Evolutionary conservation across 2,113 vertebrate genomes (phyloP), one percentile per base, ranked within the genome.

Genomic region (Aegotheles bennettii): DNA sequence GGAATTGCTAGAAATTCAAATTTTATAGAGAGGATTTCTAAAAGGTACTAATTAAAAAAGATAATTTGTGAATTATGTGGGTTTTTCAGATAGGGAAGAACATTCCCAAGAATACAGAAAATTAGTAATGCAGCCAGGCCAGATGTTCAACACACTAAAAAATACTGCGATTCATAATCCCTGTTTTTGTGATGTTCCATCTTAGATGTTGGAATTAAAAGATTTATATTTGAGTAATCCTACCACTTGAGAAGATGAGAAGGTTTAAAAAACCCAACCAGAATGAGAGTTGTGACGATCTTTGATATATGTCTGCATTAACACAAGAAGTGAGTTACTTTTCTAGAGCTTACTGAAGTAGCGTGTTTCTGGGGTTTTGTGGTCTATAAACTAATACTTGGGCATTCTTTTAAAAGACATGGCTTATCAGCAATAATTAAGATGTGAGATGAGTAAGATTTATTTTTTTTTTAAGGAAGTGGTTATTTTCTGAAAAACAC

Each of bases 401-500:
- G 35, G n/a, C 7, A 67, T 92, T 69, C n/a, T 85, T 87, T 91
- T 56, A 64, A 75, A 54, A 70, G 60, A 81, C 8, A 48, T 73
- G 43, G 26, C 38, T 74, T 89, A 88, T 84, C 81, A 92, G 77
- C 69, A 92, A 31, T 84, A 92, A 84, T 81, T 89, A 79, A 87
- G 65, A 65, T 61, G 50, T 0, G 1, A 67, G 43, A 83, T 67
- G 69, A 87, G 42, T 63, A 81, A 93, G 69, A 31, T 89, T 60
- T 60, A 7, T 35, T 36, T 61, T 50, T 92, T 83, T 89, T 87
- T 82, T 84, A 89, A 94, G 65, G 78, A 94, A 87, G 61, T 71
- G n/a, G 59, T 83, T 94, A 82, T 93, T 87, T 96, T 78, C 82
- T 87, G 75, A 93, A 91, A 89, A 95, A 64, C 26, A 83, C 64